A percentile compares a stretch with the other conserved stretches of the same genome.
Evolutionary conservation across 2,113 vertebrate species (phyloP).

Genomic region (Ceuthmochares aereus): DNA sequence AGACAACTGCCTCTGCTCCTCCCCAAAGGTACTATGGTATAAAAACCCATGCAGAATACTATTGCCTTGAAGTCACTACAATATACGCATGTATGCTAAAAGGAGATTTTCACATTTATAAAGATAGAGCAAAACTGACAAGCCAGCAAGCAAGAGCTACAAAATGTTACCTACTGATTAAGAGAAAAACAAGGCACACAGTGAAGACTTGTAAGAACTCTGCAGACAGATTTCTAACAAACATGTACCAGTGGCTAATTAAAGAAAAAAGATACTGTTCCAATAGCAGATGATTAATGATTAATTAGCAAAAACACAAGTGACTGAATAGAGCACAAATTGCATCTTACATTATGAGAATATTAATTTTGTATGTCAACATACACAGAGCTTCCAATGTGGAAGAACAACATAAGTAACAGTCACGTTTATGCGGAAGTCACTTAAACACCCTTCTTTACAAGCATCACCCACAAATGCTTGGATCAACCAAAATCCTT

Average conservation of each 20-base stretch:
- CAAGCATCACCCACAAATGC: neutral
- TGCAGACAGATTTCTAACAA: slow-evolving; percentile 36
- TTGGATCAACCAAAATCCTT: neutral
- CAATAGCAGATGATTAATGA: slow-evolving; percentile 57
- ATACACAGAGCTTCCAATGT: neutral
- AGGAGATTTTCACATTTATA: neutral
- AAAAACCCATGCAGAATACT: neutral
- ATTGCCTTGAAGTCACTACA: neutral
- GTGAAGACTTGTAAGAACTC: neutral
- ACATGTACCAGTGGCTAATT: slow-evolving; percentile 21
- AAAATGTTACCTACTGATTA: neutral
- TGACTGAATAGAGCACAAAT: slow-evolving; percentile 10
- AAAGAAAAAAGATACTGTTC: slow-evolving; percentile 39
- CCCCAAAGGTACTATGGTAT: neutral
- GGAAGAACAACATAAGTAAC: neutral
- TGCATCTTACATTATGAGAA: slow-evolving; percentile 11
- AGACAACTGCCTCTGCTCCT: neutral
- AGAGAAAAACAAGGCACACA: neutral
- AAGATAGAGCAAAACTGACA: neutral
- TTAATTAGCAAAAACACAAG: slow-evolving; percentile 66
- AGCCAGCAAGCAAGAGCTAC: neutral
- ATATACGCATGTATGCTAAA: neutral
- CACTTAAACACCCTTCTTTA: neutral
- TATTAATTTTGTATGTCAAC: slow-evolving; percentile 22
- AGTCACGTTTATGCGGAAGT: neutral